Percentiles rank a stretch among this genome's conserved stretches.
Conservation (phyloP, 2,888 invertebrate species). For the Thecocarcelia acutangulata region DNA sequence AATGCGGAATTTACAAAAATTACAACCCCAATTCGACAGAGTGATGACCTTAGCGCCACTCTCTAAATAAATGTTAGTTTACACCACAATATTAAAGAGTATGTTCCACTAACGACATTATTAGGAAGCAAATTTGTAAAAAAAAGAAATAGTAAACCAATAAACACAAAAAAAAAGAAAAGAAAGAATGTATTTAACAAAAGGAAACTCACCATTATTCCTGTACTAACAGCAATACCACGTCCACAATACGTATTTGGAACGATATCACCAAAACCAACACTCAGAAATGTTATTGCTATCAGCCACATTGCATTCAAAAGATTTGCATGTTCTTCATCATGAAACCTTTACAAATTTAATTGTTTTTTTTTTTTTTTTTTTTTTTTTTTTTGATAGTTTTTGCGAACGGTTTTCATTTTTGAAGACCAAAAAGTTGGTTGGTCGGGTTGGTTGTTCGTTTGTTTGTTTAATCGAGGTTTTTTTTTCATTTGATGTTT, state of each 20-base stretch:
- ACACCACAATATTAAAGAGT: no score
- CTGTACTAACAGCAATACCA: slow-evolving; percentile 99
- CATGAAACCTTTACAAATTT: slow-evolving; percentile 90
- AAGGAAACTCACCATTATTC: slow-evolving; percentile 96
- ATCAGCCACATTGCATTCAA: slow-evolving; percentile 99
- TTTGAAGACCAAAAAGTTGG: slow-evolving; percentile 21
- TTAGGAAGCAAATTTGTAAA: no score
- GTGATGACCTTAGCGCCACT: no score
- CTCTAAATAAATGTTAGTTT: no score
- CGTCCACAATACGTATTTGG: slow-evolving; percentile 99
- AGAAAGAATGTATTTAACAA: not conserved
- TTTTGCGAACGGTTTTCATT: slow-evolving; percentile 28
- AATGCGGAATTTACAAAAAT: no score
- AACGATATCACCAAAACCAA: slow-evolving; percentile 99
- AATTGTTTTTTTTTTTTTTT: not conserved
- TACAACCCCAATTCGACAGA: no score
- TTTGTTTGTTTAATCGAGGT: slow-evolving; percentile 27
- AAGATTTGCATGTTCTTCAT: slow-evolving; percentile 98
- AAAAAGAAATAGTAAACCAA: not conserved
- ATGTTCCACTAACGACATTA: no score
- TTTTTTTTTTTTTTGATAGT: not conserved
- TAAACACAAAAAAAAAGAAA: not conserved
- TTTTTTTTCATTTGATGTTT: slow-evolving; percentile 36
- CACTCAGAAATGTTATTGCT: slow-evolving; percentile 99
- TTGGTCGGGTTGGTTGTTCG: slow-evolving; percentile 31